A percentile compares a stretch with the other conserved stretches of the same genome.
Evolutionary conservation across 1,140 invertebrate genomes (phyloP).

Genomic region (Aculops lycopersici): DNA sequence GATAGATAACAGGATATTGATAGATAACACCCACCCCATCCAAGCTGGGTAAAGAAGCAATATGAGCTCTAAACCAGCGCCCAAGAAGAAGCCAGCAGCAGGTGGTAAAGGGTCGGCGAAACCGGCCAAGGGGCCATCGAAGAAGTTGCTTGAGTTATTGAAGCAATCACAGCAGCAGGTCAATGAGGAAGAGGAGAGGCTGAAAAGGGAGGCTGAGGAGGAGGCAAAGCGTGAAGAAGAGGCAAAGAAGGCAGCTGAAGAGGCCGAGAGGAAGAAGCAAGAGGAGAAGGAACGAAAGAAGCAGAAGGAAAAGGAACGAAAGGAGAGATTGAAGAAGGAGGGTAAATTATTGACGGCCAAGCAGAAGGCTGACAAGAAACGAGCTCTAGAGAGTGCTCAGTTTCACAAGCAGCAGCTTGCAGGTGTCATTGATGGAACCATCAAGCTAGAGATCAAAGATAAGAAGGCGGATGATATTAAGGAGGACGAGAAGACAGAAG

Average conservation of each 20-base stretch:
- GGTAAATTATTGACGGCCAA: conserved; percentile 69
- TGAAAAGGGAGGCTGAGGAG: conserved; percentile 33
- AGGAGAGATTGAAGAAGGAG: conserved; percentile 65
- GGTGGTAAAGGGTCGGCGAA: not conserved
- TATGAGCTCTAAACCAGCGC: too few relatives aligned
- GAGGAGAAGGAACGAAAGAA: conserved; percentile 51
- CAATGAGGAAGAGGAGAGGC: conserved; percentile 43
- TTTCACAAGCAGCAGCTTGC: conserved; percentile 47
- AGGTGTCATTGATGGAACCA: conserved; percentile 23
- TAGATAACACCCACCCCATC: too few relatives aligned
- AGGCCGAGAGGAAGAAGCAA: conserved; percentile 29
- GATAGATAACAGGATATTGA: too few relatives aligned
- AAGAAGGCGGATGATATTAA: conserved; percentile 9
- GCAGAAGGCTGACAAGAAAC: conserved; percentile 35
- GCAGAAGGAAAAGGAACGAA: conserved; percentile 70
- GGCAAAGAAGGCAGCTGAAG: conserved; percentile 21
- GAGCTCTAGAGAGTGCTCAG: conserved; percentile 50
- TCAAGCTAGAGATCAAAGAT: conserved; percentile 2
- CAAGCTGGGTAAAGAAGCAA: too few relatives aligned
- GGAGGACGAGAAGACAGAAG: conserved; percentile 3
- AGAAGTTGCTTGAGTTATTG: not conserved
- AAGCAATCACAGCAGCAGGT: conserved; percentile 29
- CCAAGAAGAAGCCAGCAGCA: conserved; percentile 41
- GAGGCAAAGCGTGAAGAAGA: conserved; percentile 41
- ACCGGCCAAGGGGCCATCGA: not conserved